phyloP scores from a whole-genome alignment of 2,113 vertebrate species.

The Prinia subflava region DNA sequence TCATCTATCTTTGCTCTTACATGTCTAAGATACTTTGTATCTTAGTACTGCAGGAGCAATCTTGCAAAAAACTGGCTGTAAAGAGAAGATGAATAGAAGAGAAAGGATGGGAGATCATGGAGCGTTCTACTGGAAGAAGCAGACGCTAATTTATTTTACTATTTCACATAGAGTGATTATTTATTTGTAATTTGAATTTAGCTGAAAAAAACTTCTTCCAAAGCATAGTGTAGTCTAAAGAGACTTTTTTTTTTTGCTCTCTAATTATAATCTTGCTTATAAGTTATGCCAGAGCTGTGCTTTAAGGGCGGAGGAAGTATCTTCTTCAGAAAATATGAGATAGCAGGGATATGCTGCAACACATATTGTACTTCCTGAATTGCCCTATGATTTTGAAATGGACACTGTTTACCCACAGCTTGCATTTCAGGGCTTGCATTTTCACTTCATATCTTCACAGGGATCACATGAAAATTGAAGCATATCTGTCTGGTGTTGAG shows the following conservation, averaged over 20 bases:
- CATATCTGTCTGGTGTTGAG: constrained; percentile 86
- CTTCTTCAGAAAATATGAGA: not conserved
- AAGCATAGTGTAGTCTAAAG: not conserved
- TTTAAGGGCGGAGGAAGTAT: not conserved
- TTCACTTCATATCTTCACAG: constrained; percentile 67
- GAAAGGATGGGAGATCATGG: constrained; percentile 67
- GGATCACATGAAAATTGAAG: constrained; percentile 87
- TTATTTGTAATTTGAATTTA: not conserved
- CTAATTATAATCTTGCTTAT: not conserved
- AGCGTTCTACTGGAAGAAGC: constrained; percentile 73
- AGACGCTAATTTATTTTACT: not conserved
- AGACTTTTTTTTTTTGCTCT: not conserved
- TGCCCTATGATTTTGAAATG: not conserved
- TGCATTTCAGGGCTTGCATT: not conserved
- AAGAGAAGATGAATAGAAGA: constrained; percentile 83
- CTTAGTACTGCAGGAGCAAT: constrained; percentile 87
- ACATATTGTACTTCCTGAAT: not conserved
- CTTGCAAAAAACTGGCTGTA: constrained; percentile 89
- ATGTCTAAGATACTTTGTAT: not conserved
- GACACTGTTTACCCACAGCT: not conserved
- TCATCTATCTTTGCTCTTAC: not conserved
- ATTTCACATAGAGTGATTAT: not conserved
- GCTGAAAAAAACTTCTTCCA: not conserved
- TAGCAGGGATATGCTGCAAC: not conserved
- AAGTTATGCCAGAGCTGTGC: not conserved